Percentiles rank a stretch among this genome's conserved stretches.
Conservation (phyloP, 1,140 invertebrate genomes). For the Drosophila lini region DNA sequence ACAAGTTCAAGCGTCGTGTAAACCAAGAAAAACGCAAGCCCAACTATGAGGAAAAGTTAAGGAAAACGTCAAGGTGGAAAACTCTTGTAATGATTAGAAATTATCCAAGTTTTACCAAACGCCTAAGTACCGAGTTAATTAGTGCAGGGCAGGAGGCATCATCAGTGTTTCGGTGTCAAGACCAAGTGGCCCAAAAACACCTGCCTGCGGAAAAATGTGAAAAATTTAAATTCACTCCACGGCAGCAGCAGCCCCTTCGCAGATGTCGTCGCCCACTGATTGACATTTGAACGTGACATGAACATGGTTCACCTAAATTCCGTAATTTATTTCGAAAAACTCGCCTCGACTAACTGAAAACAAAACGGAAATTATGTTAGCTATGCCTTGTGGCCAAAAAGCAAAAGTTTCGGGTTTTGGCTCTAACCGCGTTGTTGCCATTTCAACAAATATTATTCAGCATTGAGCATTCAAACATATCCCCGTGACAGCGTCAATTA, state of each 20-base stretch:
- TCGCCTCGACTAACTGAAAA: conserved; percentile 19
- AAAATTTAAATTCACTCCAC: conserved; percentile 57
- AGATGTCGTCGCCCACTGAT: conserved; percentile 48
- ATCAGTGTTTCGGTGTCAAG: conserved; percentile 73
- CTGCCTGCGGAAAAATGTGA: conserved; percentile 29
- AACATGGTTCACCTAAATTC: conserved; percentile 82
- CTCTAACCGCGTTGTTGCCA: conserved; percentile 8
- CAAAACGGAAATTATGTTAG: conserved; percentile 61
- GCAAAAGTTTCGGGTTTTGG: conserved; percentile 10
- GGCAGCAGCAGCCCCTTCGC: conserved; percentile 12
- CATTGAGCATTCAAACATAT: conserved; percentile 54
- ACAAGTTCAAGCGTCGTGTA: conserved; percentile 27
- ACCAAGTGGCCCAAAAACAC: conserved; percentile 26
- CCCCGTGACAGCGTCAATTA: conserved; percentile 75
- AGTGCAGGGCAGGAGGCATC: conserved; percentile 45
- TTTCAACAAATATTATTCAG: conserved; percentile 15
- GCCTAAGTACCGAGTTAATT: conserved; percentile 54
- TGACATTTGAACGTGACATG: conserved; percentile 80
- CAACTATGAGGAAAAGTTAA: conserved; percentile 9
- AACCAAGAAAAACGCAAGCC: neutral
- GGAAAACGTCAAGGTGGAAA: conserved; percentile 31
- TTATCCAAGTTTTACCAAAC: conserved; percentile 30
- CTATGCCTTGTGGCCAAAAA: conserved; percentile 30
- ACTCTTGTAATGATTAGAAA: conserved; percentile 28
- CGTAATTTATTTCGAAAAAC: conserved; percentile 69